These are phyloP conservation scores for Parnassius apollo DNA, from an alignment of 2,888 invertebrate species.

Conservation along the genomic window DNA sequence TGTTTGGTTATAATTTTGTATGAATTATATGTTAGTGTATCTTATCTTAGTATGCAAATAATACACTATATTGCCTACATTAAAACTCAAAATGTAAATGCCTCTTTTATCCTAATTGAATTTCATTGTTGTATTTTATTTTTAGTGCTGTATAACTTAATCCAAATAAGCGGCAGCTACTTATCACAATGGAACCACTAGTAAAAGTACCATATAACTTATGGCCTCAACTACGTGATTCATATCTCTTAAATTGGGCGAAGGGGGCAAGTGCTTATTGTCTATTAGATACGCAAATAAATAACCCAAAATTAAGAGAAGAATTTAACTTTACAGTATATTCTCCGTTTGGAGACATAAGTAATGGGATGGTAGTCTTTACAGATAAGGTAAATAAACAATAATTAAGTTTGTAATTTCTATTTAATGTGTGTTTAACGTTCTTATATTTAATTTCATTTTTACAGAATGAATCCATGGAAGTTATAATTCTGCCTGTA, in stretches of 20 bases:
- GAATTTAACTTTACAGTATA: constrained; percentile 40
- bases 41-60: too few relatives aligned
- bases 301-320: constrained; percentile 34
- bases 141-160: too few relatives aligned
- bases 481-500: constrained; percentile 34
- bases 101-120: too few relatives aligned
- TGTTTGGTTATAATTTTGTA: too few relatives aligned
- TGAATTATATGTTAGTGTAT: too few relatives aligned
- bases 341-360: constrained; percentile 42
- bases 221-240: constrained; percentile 39
- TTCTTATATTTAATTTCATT: constrained; percentile 5
- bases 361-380: constrained; percentile 42
- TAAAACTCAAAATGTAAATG: too few relatives aligned
- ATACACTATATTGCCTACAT: too few relatives aligned
- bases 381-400: constrained; percentile 35
- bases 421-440: constrained; percentile 3
- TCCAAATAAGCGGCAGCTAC: too few relatives aligned
- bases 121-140: too few relatives aligned
- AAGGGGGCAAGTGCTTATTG: constrained; percentile 38
- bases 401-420: not conserved
- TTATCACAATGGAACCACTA: constrained; percentile 32
- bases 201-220: constrained; percentile 35
- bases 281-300: constrained; percentile 35
- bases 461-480: constrained; percentile 24
- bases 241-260: constrained; percentile 39